Evolutionary conservation across 2,888 invertebrate species (phyloP).

Genomic region (Pandemis corylana): DNA sequence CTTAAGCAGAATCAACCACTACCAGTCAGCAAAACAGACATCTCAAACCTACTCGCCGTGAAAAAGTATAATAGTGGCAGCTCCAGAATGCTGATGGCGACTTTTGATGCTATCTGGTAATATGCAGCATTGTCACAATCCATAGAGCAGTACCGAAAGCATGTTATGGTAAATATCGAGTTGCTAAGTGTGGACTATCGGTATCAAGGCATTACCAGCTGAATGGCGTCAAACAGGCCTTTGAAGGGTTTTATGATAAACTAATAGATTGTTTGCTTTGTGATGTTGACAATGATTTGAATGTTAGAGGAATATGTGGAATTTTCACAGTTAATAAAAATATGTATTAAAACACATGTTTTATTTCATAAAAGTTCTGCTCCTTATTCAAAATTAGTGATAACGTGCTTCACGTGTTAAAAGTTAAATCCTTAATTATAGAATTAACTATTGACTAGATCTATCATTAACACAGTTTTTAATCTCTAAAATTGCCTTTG

Average conservation of each 20-base stretch:
- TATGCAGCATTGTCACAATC: too few relatives aligned
- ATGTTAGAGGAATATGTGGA: conserved; percentile 68
- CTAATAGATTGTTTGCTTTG: conserved; percentile 48
- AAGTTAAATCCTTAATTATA: not conserved
- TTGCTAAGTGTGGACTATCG: too few relatives aligned
- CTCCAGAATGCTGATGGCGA: too few relatives aligned
- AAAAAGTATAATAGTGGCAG: too few relatives aligned
- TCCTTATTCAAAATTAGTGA: conserved; percentile 44
- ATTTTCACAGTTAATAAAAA: conserved; percentile 77
- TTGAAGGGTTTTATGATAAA: conserved; percentile 46
- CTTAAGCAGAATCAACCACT: too few relatives aligned
- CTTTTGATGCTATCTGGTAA: too few relatives aligned
- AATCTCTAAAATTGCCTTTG: not conserved
- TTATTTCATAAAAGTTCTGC: conserved; percentile 58
- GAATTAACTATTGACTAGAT: not conserved
- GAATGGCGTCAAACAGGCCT: conserved; percentile 46
- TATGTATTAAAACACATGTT: conserved; percentile 61
- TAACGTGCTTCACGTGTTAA: conserved; percentile 8
- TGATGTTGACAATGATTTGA: conserved; percentile 59
- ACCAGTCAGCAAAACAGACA: too few relatives aligned
- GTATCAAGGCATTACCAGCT: not conserved
- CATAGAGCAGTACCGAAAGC: too few relatives aligned
- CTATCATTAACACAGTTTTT: not conserved
- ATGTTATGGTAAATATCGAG: too few relatives aligned
- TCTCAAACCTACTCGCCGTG: too few relatives aligned